phyloP scores from a whole-genome alignment of 2,888 invertebrate genomes.

The Zaprionus obscuricornis region DNA sequence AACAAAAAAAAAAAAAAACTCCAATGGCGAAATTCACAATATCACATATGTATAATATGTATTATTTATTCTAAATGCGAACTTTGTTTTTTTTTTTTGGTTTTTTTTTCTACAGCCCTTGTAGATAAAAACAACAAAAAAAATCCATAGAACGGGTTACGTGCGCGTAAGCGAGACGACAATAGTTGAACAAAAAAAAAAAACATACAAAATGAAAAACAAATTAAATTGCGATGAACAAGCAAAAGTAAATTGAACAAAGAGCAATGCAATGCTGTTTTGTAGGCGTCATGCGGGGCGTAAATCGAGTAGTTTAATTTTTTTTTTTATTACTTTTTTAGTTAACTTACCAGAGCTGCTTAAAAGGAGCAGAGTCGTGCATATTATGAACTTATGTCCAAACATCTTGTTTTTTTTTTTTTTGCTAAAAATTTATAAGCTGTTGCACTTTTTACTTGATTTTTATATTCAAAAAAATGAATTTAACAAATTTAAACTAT shows the following conservation, averaged over 20 bases:
- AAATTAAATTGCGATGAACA: slow-evolving; percentile 64
- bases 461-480: neutral
- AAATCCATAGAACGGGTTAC: slow-evolving; percentile 38
- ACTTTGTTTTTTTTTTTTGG: slow-evolving; percentile 13
- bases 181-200: slow-evolving; percentile 36
- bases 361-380: slow-evolving; percentile 60
- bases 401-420: slow-evolving; percentile 61
- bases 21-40: too few relatives aligned
- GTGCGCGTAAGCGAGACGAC: slow-evolving; percentile 41
- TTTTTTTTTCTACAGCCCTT: slow-evolving; percentile 19
- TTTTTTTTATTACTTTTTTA: slow-evolving; percentile 14
- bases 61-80: slow-evolving; percentile 30
- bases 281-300: slow-evolving; percentile 3
- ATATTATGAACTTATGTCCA: slow-evolving; percentile 62
- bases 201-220: too few relatives aligned
- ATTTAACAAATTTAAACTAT: slow-evolving; percentile 2
- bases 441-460: slow-evolving; percentile 4
- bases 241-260: slow-evolving; percentile 62
- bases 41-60: slow-evolving; percentile 3
- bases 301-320: neutral
- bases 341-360: slow-evolving; percentile 69
- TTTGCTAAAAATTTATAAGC: slow-evolving; percentile 14
- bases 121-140: slow-evolving; percentile 40
- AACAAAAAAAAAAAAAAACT: slow-evolving; percentile 8
- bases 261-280: slow-evolving; percentile 48